Conservation (phyloP, 2,888 invertebrate species). For the Micropterix aruncella region DNA sequence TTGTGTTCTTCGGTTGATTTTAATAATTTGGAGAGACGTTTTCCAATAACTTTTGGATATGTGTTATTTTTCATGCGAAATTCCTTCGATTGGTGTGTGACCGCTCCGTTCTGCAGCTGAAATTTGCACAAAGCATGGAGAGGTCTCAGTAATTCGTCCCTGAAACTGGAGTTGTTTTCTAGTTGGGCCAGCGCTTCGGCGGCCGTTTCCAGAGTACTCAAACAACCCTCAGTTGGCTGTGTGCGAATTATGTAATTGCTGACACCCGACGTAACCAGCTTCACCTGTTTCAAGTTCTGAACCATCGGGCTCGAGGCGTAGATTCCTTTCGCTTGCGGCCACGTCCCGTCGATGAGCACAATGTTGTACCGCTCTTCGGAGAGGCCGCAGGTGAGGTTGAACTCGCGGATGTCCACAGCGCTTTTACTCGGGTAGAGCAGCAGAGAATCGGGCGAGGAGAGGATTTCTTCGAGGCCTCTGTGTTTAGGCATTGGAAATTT, state of each 20-base stretch:
- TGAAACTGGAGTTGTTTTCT: constrained; percentile 53
- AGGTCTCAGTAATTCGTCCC: constrained; percentile 57
- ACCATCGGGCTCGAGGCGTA: constrained; percentile 69
- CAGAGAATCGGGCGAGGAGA: constrained; percentile 52
- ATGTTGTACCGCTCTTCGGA: constrained; percentile 51
- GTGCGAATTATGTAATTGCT: constrained; percentile 89
- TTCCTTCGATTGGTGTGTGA: constrained; percentile 87
- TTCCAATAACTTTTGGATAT: constrained; percentile 70
- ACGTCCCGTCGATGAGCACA: constrained; percentile 84
- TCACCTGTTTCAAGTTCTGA: constrained; percentile 65
- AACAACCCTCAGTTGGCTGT: constrained; percentile 81
- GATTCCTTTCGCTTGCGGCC: constrained; percentile 91
- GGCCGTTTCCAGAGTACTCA: constrained; percentile 83
- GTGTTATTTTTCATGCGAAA: constrained; percentile 65
- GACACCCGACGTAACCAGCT: constrained; percentile 52
- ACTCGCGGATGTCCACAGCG: constrained; percentile 51
- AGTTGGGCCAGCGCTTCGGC: constrained; percentile 65
- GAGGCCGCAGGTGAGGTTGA: constrained; percentile 22
- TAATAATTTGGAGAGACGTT: constrained; percentile 49
- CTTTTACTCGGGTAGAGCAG: constrained; percentile 69
- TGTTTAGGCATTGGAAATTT: constrained; percentile 62
- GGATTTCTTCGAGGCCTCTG: constrained; percentile 47
- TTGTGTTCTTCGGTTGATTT: constrained; percentile 21
- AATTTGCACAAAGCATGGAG: constrained; percentile 72
- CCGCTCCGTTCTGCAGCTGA: constrained; percentile 84